Base-by-base conservation (phyloP, 2,113 vertebrate genomes). In the Microtus richardsoni region DNA sequence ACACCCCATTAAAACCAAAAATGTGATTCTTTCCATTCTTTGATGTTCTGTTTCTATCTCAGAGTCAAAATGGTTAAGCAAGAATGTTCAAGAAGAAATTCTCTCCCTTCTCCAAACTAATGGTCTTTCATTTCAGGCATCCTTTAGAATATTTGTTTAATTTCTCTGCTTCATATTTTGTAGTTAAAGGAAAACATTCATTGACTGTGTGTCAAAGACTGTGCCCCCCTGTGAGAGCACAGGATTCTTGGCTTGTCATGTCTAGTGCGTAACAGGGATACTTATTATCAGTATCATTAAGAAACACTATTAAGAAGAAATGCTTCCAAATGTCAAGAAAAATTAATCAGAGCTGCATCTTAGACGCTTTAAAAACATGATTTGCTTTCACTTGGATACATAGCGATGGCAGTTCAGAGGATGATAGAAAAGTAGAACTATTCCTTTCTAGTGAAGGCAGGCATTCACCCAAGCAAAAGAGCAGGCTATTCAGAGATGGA, bases 281-380 rank as follows among this genome's bases (percentile, higher is more conserved):
- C 0, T 30, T 88, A 66, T 84, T 80, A 78, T 93, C 88, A 80
- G 91, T 93, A 92, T 95, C 89, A 92, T 62, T 86, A 95, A 82
- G 75, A 47, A 97, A 93, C 98, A 97, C 39, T 78, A 30, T 91
- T 64, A 49, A 33, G 19, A 14, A 70, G 36, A 47, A 52, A 87
- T n/a, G 64, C 33, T 68, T 52, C 21, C 22, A 87, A 49, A 87
- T 41, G 92, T 87, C 89, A 92, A 88, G 97, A 1, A 88, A 96
- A 96, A 97, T 97, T 97, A 97, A 13, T 5, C 93, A 94, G 93
- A 0, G 3, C 91, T 96, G 73, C 92, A 95, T 91, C 92, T 47
- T 3, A 44, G 58, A 93, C 88, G 96, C 86, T 97, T 97, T 91
- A 91, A 95, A 91, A 89, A 91, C 83, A 62, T 93, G 77, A 93